Evolutionary conservation across 2,797 vertebrate species (phyloP).

Genomic region (Myotis planiceps): DNA sequence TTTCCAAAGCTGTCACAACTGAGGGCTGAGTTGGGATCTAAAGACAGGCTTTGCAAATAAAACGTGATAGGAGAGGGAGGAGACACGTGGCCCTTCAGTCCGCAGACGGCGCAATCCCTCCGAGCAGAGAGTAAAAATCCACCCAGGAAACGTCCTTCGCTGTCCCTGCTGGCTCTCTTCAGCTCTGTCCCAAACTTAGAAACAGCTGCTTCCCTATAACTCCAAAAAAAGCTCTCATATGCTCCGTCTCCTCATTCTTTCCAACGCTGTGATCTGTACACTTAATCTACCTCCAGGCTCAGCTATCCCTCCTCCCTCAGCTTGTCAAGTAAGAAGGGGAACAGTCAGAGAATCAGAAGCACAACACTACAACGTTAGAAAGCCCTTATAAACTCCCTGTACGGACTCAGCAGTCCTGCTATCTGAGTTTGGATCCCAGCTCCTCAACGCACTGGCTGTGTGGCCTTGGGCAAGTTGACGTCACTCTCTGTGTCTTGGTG

Average conservation of each 20-base stretch:
- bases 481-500: not conserved
- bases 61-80: not conserved
- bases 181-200: slow-evolving; percentile 72
- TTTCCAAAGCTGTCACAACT: not conserved
- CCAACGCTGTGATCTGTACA: slow-evolving; percentile 63
- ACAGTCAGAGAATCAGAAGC: not conserved
- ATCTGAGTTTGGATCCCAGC: not conserved
- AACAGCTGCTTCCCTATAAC: slow-evolving; percentile 66
- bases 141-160: slow-evolving; percentile 35
- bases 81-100: not conserved
- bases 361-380: not conserved
- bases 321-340: not conserved
- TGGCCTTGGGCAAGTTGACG: not conserved
- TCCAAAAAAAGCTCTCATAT: slow-evolving; percentile 63
- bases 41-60: slow-evolving; percentile 50
- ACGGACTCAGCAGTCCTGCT: not conserved
- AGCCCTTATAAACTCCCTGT: not conserved
- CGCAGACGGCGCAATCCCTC: not conserved
- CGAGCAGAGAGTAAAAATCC: not conserved
- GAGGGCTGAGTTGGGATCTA: not conserved
- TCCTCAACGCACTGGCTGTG: not conserved
- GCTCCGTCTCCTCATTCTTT: slow-evolving; percentile 28
- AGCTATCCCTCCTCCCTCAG: slow-evolving; percentile 4
- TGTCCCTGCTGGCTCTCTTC: not conserved
- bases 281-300: slow-evolving; percentile 73